Conservation (phyloP, 2,888 invertebrate species). For the Metacarcinus magister region DNA sequence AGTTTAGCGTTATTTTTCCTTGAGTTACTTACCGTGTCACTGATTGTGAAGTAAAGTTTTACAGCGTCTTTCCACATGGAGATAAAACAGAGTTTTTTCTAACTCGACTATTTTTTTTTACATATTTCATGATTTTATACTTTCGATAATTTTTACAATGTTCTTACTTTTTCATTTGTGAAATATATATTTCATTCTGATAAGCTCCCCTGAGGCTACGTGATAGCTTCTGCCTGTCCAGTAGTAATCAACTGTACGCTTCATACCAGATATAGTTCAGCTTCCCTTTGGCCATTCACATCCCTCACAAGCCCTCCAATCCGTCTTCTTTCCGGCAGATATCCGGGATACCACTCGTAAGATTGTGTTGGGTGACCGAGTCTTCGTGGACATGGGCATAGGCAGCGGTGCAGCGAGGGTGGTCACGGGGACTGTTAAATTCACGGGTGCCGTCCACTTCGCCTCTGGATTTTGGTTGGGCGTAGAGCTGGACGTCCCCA, state of each 20-base stretch:
- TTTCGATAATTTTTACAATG: no score
- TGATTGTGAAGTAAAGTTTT: no score
- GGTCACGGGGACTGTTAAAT: conserved; percentile 84
- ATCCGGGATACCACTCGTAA: conserved; percentile 79
- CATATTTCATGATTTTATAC: no score
- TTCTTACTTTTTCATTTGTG: no score
- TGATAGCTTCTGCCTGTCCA: no score
- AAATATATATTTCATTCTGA: no score
- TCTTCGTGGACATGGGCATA: conserved; percentile 79
- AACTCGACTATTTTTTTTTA: no score
- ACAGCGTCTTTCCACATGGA: no score
- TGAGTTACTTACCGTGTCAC: no score
- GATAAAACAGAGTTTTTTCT: no score
- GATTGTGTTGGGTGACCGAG: conserved; percentile 77
- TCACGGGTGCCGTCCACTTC: conserved; percentile 86
- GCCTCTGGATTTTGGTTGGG: conserved; percentile 86
- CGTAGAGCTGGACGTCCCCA: conserved; percentile 86
- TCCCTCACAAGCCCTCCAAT: neutral
- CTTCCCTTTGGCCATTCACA: neutral
- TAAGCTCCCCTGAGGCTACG: no score
- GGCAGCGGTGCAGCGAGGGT: conserved; percentile 70
- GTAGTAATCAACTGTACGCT: neutral
- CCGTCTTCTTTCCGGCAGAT: conserved; percentile 65
- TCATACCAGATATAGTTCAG: neutral
- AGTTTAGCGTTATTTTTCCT: no score